Percentiles rank a stretch among this genome's conserved stretches.
Conservation (phyloP, 2,113 vertebrate genomes). For the Melospiza melodia region DNA sequence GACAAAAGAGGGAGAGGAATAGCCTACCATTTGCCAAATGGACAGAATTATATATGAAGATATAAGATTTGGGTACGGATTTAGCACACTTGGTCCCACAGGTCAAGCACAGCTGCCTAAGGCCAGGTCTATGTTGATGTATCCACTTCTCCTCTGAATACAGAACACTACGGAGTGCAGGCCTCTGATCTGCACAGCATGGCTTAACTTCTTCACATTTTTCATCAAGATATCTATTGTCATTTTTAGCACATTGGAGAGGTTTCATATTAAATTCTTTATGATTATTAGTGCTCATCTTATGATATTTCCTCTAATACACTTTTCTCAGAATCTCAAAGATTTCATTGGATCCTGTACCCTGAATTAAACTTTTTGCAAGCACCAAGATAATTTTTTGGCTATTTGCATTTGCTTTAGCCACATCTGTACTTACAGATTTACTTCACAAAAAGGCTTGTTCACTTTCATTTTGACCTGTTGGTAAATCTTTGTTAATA, state of each 20-base stretch:
- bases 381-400: background rate
- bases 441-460: background rate
- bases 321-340: background rate
- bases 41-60: background rate
- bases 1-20: background rate
- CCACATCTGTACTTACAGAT: background rate
- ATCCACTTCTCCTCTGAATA: background rate
- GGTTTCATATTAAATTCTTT: background rate
- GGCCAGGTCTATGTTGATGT: background rate
- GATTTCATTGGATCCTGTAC: background rate
- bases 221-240: background rate
- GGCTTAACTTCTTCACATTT: background rate
- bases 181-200: background rate
- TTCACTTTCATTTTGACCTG: background rate
- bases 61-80: background rate
- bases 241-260: background rate
- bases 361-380: background rate
- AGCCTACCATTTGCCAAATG: background rate
- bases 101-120: background rate
- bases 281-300: background rate
- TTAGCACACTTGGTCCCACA: background rate
- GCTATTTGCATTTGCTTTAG: background rate
- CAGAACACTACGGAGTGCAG: fast-evolving
- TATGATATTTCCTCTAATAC: background rate
- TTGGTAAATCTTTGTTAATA: background rate